Evolutionary conservation across 2,113 vertebrate genomes (phyloP).

Genomic region (Gopherus flavomarginatus): DNA sequence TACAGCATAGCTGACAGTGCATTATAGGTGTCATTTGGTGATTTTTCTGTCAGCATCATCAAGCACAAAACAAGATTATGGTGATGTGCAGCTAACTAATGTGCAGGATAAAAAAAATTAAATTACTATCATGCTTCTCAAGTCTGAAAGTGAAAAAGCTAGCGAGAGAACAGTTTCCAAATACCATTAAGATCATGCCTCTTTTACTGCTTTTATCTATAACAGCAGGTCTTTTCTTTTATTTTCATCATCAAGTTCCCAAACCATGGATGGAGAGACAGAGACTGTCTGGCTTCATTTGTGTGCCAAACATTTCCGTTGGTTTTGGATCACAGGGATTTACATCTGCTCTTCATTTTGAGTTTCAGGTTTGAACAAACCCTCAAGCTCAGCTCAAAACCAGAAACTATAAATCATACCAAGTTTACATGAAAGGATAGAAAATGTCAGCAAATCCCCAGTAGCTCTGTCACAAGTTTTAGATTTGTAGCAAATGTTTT

Average conservation of each 20-base stretch:
- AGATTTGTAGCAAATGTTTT: background rate
- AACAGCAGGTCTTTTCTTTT: accelerated
- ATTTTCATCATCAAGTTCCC: background rate
- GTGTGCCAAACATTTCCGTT: background rate
- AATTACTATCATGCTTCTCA: background rate
- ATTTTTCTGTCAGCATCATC: background rate
- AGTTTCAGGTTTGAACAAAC: background rate
- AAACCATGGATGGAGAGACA: background rate
- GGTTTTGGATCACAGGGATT: background rate
- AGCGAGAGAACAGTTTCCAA: background rate
- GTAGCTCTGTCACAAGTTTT: background rate
- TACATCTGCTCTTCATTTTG: background rate
- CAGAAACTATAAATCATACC: background rate
- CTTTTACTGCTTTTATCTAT: background rate
- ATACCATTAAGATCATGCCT: background rate
- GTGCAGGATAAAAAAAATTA: accelerated
- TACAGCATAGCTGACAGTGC: background rate
- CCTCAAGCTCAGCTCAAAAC: background rate
- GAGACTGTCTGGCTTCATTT: background rate
- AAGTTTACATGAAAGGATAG: background rate
- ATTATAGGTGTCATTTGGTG: background rate
- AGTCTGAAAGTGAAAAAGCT: accelerated
- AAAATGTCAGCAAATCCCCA: background rate
- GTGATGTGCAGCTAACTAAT: background rate
- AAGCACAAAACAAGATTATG: background rate